Base-by-base conservation (phyloP, 2,888 invertebrate species). In the Petrolisthes manimaculis region DNA sequence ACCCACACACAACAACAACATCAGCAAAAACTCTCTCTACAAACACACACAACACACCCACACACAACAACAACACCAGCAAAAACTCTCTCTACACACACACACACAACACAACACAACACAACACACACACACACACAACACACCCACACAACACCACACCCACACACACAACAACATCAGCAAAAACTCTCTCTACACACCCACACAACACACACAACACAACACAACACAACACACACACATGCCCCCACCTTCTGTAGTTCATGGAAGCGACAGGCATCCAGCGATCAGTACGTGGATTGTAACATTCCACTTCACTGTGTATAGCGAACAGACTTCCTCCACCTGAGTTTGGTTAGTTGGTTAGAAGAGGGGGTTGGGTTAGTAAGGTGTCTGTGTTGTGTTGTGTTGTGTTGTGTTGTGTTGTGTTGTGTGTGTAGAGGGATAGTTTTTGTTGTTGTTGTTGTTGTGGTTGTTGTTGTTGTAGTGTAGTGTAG, bases 221-320 rank as follows among this genome's bases (percentile, higher is more conserved):
- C n/a, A n/a, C n/a, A n/a, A n/a, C n/a, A n/a, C n/a, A n/a, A n/a
- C n/a, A n/a, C n/a, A n/a, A n/a, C n/a, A n/a, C n/a, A n/a, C n/a
- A n/a, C n/a, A n/a, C n/a, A n/a, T n/a, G n/a, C n/a, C 61, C 84
- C 61, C 21, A 90, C 89, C 89, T 81, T 95, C 95, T 80, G 95
- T 93, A 4, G 95, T 95, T 93, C 94, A 95, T 95, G 0, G 95
- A 95, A 0, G 95, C 94, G 51, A 95, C 95, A 0, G 94, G 93
- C 51, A 94, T 93, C 96, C 95, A 96, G 84, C 94, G 93, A 92
- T 95, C 95, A 69, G 94, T 94, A 89, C 95, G 93, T 3, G 95
- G 95, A 92, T 95, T 95, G 92, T 95, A 95, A 18, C 95, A 95
- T 92, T 96, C 96, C 92, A 95, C 95, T 92, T 95, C 95, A 89